Percentiles rank a stretch among this genome's conserved stretches.
These are phyloP conservation scores for Hemicrepidius hirtus DNA, from an alignment of 2,888 invertebrate genomes.

Conservation along the genomic window DNA sequence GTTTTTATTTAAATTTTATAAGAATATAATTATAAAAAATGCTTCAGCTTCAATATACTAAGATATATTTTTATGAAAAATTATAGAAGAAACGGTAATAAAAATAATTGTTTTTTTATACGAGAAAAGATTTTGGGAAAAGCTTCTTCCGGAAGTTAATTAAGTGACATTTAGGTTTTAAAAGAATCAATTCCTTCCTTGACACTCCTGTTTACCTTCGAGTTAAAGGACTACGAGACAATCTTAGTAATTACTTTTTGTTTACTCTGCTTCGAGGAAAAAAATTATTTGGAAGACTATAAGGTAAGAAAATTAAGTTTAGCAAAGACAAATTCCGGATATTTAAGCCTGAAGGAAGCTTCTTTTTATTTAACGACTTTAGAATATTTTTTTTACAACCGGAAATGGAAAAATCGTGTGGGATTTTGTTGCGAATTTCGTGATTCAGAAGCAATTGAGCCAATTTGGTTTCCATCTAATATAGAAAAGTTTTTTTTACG, in stretches of 20 bases:
- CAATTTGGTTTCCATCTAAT: not conserved
- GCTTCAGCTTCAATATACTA: no score
- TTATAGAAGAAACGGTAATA: no score
- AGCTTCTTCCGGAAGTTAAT: not conserved
- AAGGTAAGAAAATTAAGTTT: not conserved
- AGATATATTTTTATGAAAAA: no score
- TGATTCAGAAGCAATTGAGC: not conserved
- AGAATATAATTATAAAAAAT: no score
- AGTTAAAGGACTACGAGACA: not conserved
- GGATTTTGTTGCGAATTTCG: not conserved
- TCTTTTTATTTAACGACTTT: not conserved
- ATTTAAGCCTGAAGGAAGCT: not conserved
- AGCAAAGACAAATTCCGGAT: not conserved
- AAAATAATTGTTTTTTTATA: no score
- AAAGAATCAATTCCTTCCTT: not conserved
- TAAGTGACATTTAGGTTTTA: not conserved
- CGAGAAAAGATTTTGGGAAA: no score
- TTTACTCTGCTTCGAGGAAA: not conserved
- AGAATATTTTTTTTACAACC: not conserved
- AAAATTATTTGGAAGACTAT: not conserved
- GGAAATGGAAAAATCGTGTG: not conserved
- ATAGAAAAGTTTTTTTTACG: not conserved
- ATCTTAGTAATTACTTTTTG: conserved; percentile 14
- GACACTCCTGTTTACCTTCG: conserved; percentile 3
- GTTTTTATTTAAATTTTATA: no score